Conservation (phyloP, 2,113 vertebrate genomes). For the Brachionichthys hirsutus region DNA sequence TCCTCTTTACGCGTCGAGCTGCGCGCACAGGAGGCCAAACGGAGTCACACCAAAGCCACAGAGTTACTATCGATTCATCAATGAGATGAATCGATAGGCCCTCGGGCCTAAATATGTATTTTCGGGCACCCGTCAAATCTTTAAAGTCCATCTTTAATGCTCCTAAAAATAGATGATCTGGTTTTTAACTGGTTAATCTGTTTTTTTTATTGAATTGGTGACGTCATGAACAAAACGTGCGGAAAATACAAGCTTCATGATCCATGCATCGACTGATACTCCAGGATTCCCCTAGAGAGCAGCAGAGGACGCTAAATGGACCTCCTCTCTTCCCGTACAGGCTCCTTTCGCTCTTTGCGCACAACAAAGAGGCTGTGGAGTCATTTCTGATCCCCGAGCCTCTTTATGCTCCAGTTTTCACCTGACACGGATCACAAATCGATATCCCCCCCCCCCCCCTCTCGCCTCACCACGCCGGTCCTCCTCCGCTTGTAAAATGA, state of each 20-base stretch:
- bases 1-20: constrained; percentile 19
- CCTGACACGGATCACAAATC: constrained; percentile 35
- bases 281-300: constrained; percentile 49
- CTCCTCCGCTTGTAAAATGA: too few species aligned
- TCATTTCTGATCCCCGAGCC: background rate
- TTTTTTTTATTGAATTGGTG: background rate
- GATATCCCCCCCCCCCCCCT: constrained; percentile 6
- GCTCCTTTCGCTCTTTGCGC: background rate
- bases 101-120: too few species aligned
- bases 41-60: constrained; percentile 32
- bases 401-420: constrained; percentile 11
- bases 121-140: too few species aligned
- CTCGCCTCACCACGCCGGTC: background rate
- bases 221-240: too few species aligned
- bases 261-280: background rate
- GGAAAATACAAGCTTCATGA: background rate
- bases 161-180: too few species aligned
- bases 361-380: background rate
- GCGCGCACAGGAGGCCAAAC: constrained; percentile 40
- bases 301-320: constrained; percentile 57
- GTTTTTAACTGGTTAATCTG: too few species aligned
- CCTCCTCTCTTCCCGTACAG: background rate
- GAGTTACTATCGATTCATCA: too few species aligned
- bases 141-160: too few species aligned
- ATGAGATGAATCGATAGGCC: too few species aligned